Evolutionary conservation across 2,797 vertebrate genomes (phyloP), one percentile per base, ranked within the genome.

Genomic region (Chelon labrosus): DNA sequence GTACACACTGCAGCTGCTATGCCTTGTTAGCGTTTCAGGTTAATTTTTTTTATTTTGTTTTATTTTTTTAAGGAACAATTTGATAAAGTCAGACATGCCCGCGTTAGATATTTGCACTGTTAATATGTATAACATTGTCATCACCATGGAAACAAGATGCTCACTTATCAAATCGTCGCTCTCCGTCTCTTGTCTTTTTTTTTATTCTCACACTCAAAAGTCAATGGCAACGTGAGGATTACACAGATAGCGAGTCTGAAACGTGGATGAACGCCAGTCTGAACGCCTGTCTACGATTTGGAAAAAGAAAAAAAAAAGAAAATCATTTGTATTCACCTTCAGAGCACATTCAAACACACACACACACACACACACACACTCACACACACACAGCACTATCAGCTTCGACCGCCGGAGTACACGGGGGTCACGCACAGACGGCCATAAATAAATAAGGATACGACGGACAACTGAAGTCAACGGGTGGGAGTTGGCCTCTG

Each of bases 101-200:
- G 95, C 94, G 91, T 95, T 46, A 97, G 94, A 96, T 90, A 85
- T 78, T 83, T 75, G 79, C 80, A 75, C 71, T 87, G 83, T 92
- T 96, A 96, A 95, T 89, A 82, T 86, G 84, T 85, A 73, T 85
- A 96, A 46, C 96, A 96, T 93, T 95, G 94, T 95, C 93, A 95
- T 96, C 96, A 96, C 95, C 95, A 96, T 96, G 94, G 95, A 96
- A 96, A 97, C 95, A 96, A 96, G 95, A 97, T 97, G 96, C 95
- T 94, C 92, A 94, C 91, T 96, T 89, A 70, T 95, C 94, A 96
- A 96, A 92, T 95, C 88, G 92, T 94, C 92, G 92, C 1, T 88
- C 88, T 92, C 92, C 7, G 31, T 93, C 95, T 8, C 19, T 20
- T 20, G 9, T 9, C 72, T 91, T 88, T 81, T 65, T 82, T 49